Base-by-base conservation (phyloP, 2,888 invertebrate species). In the Limnephilus auricula region DNA sequence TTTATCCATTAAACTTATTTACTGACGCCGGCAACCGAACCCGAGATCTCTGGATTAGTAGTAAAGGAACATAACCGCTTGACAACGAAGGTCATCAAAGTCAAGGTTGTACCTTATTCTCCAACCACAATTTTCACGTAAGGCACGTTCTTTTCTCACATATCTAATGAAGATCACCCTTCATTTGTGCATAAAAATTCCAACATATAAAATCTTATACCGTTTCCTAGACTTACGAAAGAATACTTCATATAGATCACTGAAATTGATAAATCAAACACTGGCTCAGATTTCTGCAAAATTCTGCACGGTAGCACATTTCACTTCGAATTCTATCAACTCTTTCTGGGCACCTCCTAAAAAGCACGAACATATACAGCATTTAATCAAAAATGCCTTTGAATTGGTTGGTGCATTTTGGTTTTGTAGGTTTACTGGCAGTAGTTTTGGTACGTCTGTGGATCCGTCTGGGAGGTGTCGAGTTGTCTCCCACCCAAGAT, bases 401-500 rank as follows among this genome's bases (percentile, higher is more conserved):
- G 15, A 82, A 6, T 32, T 32, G 80, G 31, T 18, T 18, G 31
- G 13, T 13, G 2, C 13, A 32, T 82, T 82, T 82, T 82, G 80
- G 0, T 15, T 15, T 32, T 82, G 13, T 32, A 15, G 5, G 18
- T 6, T 80, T 82, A 32, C 80, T 82, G 12, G 18, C 32, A 15
- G 31, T 18, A 82, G 15, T 12, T 32, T 80, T 80, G 12, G 31
- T 31, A 32, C 15, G 2, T 13, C 32, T 32, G 32, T 82, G 5
- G 15, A 34, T 31, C 15, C 80, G 92, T 84, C 90, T 40, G 37
- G 50, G 87, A 91, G 90, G 91, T 91, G 91, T 91, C 91, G 79
- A 50, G 87, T 91, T 91, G 78, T 85, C 83, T 91, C 91, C 91
- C 91, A 90, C 91, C 91, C 91, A 91, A 79, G 90, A 37, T 78